Conservation (phyloP, 2,113 vertebrate genomes). For the Setophaga petechia region DNA sequence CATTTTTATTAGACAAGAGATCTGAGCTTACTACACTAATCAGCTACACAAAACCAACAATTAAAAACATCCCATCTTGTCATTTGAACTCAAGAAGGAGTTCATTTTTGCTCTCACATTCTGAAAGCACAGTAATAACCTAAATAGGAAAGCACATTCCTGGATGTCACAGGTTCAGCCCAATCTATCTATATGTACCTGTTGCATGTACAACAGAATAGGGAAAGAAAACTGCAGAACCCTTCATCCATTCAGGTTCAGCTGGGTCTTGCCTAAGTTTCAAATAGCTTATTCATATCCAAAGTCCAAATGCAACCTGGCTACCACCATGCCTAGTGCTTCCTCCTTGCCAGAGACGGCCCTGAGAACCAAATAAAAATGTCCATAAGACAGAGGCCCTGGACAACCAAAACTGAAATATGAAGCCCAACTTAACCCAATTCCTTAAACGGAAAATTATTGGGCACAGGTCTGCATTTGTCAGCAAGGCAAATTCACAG, state of each 20-base stretch:
- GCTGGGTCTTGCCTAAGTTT: neutral
- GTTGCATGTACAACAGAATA: neutral
- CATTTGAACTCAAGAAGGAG: neutral
- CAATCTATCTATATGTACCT: neutral
- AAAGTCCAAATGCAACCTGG: neutral
- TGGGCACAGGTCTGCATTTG: neutral
- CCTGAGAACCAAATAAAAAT: neutral
- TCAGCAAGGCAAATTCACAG: neutral
- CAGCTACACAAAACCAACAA: neutral
- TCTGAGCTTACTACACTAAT: neutral
- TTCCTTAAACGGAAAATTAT: neutral
- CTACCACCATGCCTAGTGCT: neutral
- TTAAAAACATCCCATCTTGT: neutral
- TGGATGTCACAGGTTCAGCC: neutral
- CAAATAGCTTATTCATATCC: neutral
- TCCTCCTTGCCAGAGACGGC: neutral
- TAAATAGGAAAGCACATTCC: neutral
- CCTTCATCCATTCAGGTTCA: neutral
- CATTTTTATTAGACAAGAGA: neutral
- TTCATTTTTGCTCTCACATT: neutral
- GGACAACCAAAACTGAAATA: neutral
- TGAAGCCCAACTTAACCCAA: neutral
- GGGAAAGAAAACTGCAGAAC: neutral
- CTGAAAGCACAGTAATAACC: neutral
- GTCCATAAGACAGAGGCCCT: neutral